Base-by-base conservation (phyloP, 2,888 invertebrate species). In the Pammene fasciana region DNA sequence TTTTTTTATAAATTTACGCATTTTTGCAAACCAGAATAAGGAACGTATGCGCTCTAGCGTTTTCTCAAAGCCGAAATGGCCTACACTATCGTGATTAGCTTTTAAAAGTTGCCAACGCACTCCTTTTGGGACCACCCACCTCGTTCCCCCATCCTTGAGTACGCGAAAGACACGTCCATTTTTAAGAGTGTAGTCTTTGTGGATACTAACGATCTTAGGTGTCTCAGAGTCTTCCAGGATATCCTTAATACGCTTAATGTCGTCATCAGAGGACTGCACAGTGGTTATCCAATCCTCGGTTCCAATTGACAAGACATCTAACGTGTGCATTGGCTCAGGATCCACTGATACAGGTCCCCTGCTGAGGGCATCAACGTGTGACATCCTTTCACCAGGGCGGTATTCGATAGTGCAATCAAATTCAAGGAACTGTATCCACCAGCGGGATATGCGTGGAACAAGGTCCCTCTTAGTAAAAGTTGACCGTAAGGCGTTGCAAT, bases 291-390 rank as follows among this genome's bases (percentile, higher is more conserved):
- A 68, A 46, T 68, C 59, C 13, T 68, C 64, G 5, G 46, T 55
- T 4, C 43, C 41, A 36, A 62, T 52, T 6, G 46, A 36, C 16
- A 68, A 34, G 38, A 68, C 54, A 56, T 68, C 68, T 3, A 68
- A 18, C 26, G 34, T 52, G 26, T 54, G 54, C 13, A 34, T 54
- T 54, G 26, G 54, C 18, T 54, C 54, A 1, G 8, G 67, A 68
- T 67, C 71, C 14, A 64, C 64, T 43, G 61, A 26, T 0, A 46
- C 60, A 5, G 74, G 75, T 50, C 72, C 71, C 34, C 80, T 67
- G 50, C 79, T 82, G 55, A 82, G 70, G 0, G 80, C 79, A 71
- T 82, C 82, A 0, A 81, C 80, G 70, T 83, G 82, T 62, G 64
- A 14, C 78, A 84, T 81, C 4, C 16, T 45, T 66, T 72, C 46